Evolutionary conservation across 2,888 invertebrate genomes (phyloP).

Genomic region (Pachycephus smyrnensis): DNA sequence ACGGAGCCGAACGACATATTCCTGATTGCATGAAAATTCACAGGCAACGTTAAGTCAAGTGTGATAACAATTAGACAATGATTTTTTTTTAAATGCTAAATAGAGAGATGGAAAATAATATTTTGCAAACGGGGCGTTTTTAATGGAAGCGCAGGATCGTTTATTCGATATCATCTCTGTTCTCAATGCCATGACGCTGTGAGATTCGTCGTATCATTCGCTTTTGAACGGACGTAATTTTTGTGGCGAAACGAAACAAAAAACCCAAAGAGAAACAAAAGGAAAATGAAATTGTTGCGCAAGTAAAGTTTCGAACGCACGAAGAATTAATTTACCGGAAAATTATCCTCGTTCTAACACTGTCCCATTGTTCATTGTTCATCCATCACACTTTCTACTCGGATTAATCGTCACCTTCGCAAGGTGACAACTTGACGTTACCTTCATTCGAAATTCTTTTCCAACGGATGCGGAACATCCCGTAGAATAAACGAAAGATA

Average conservation of each 20-base stretch:
- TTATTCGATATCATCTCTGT: no score
- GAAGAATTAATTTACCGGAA: slow-evolving; percentile 12
- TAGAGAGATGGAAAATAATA: background rate
- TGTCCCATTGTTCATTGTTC: slow-evolving; percentile 17
- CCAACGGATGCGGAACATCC: background rate
- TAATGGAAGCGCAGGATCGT: background rate
- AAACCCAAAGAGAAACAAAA: background rate
- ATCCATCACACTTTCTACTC: slow-evolving; percentile 24
- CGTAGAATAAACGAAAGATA: background rate
- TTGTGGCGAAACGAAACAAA: background rate
- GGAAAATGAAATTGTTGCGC: background rate
- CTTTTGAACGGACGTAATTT: background rate
- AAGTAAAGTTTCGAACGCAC: background rate
- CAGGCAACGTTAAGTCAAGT: slow-evolving; percentile 15
- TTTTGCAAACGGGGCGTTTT: background rate
- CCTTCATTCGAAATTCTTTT: background rate
- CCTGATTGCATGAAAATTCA: slow-evolving; percentile 65
- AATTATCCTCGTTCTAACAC: slow-evolving; percentile 21
- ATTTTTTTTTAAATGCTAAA: background rate
- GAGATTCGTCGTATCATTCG: no score
- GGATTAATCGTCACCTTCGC: slow-evolving; percentile 14
- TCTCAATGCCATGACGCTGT: no score
- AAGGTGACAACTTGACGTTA: background rate
- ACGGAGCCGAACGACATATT: slow-evolving; percentile 68
- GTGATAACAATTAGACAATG: slow-evolving; percentile 31